Conservation (phyloP, 2,797 vertebrate species). For the Gorsachius magnificus region DNA sequence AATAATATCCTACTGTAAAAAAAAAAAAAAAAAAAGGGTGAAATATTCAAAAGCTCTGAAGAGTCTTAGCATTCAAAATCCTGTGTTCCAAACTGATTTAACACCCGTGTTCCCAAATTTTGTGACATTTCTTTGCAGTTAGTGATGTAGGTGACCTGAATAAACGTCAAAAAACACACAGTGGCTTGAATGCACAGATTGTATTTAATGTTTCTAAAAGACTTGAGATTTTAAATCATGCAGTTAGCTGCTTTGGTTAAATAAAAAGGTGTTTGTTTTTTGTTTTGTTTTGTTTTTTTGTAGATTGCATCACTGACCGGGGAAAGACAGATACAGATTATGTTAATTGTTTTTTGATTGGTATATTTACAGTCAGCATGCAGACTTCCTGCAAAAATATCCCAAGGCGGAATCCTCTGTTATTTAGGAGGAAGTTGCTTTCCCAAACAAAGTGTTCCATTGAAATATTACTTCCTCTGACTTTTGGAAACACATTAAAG, state of each 20-base stretch:
- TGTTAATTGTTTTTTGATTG: background rate
- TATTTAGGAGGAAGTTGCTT: conserved; percentile 33
- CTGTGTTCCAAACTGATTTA: background rate
- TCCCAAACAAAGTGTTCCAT: background rate
- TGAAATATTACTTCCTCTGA: conserved; percentile 29
- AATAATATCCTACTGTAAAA: background rate
- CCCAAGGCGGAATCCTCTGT: background rate
- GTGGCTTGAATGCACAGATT: background rate
- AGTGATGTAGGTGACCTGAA: background rate
- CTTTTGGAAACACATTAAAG: conserved; percentile 20
- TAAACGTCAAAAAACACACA: background rate
- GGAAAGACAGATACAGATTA: background rate
- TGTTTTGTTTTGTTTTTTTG: background rate
- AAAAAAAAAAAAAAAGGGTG: background rate
- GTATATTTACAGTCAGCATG: background rate
- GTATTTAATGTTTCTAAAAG: background rate
- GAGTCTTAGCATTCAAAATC: background rate
- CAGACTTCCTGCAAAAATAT: conserved; percentile 3
- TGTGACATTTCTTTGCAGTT: background rate
- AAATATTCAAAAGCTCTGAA: background rate
- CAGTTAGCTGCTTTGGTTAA: background rate
- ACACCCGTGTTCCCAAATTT: background rate
- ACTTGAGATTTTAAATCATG: background rate
- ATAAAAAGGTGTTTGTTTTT: background rate
- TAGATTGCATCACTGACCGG: background rate